Evolutionary conservation across 2,888 invertebrate genomes (phyloP).

Genomic region (Nemapogon koenigi): DNA sequence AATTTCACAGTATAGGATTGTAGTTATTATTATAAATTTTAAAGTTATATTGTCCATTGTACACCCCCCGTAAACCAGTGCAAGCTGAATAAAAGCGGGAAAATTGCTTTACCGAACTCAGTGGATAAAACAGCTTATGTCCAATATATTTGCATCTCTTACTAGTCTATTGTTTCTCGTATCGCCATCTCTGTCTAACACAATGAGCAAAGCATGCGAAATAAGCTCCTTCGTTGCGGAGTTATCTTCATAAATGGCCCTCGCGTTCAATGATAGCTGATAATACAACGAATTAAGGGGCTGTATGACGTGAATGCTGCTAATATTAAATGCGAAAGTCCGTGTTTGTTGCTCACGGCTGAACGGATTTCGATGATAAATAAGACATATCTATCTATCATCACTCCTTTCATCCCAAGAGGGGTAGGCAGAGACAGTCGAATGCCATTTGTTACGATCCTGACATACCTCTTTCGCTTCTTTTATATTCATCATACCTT

Average conservation of each 20-base stretch:
- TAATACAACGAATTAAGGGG: slow-evolving; percentile 59
- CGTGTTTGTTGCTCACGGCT: too few relatives aligned
- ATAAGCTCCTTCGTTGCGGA: slow-evolving; percentile 40
- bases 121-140: slow-evolving; percentile 34
- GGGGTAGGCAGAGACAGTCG: too few relatives aligned
- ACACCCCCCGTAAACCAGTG: slow-evolving; percentile 27
- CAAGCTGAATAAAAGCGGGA: slow-evolving; percentile 54
- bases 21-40: slow-evolving; percentile 14
- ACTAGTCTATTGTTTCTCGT: slow-evolving; percentile 21
- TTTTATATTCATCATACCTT: too few relatives aligned
- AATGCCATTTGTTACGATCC: too few relatives aligned
- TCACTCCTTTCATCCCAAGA: too few relatives aligned
- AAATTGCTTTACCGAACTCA: slow-evolving; percentile 47
- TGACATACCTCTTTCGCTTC: too few relatives aligned
- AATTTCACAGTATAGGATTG: too few relatives aligned
- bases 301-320: too few relatives aligned
- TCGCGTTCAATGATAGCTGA: slow-evolving; percentile 62
- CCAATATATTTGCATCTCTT: slow-evolving; percentile 29
- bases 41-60: slow-evolving; percentile 29
- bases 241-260: slow-evolving; percentile 45
- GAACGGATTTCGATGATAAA: too few relatives aligned
- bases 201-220: slow-evolving; percentile 36
- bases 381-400: too few relatives aligned
- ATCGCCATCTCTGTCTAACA: slow-evolving; percentile 27
- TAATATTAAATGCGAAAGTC: too few relatives aligned